phyloP scores from a whole-genome alignment of 1,140 invertebrate species.

The Harlomillsia oculata region DNA sequence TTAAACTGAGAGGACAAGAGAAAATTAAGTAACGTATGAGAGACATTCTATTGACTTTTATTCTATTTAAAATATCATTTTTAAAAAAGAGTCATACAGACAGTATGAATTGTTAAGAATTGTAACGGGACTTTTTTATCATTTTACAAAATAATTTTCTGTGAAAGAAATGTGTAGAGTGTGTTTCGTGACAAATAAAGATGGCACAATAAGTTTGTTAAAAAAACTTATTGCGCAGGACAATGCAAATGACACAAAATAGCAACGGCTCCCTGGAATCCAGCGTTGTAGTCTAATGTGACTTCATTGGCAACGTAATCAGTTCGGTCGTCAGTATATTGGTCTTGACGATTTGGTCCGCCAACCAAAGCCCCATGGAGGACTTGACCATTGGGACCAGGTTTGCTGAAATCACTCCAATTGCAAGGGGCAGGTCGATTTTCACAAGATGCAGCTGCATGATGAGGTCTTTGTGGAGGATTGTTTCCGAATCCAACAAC shows the following conservation, averaged over 20 bases:
- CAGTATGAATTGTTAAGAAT: no score
- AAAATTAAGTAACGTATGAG: no score
- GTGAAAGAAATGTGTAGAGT: no score
- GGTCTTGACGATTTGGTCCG: conserved; percentile 47
- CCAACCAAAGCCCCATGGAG: conserved; percentile 50
- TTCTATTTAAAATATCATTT: no score
- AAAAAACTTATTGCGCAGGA: not conserved
- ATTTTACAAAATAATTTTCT: no score
- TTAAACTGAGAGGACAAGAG: no score
- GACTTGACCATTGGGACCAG: conserved; percentile 46
- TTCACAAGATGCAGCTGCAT: conserved; percentile 42
- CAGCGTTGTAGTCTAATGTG: conserved; percentile 50
- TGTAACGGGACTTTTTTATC: no score
- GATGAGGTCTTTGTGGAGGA: conserved; percentile 36
- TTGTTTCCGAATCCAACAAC: conserved; percentile 45
- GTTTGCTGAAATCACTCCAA: conserved; percentile 44
- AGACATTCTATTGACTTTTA: no score
- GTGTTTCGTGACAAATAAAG: no score
- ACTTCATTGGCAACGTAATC: conserved; percentile 51
- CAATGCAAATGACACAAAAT: conserved; percentile 10
- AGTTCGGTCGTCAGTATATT: conserved; percentile 46
- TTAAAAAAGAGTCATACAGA: no score
- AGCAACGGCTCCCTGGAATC: conserved; percentile 42
- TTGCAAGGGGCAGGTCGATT: conserved; percentile 44
- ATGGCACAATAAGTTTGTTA: not conserved